Base-by-base conservation (phyloP, 2,888 invertebrate genomes). In the Eudemis profundana region DNA sequence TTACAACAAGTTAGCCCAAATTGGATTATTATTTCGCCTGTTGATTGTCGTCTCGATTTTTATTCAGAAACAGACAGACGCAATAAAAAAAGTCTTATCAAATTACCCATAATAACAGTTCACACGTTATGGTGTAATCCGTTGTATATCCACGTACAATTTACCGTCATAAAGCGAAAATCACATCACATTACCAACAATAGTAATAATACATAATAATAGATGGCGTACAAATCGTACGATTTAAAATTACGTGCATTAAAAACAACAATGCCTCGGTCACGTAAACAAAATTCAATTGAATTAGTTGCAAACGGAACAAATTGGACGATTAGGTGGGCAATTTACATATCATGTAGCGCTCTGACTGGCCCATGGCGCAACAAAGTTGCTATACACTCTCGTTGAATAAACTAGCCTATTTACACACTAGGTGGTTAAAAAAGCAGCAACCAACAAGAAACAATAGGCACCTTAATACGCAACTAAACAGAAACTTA, bases 301-400 rank as follows among this genome's bases (percentile, higher is more conserved):
- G 82, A 82, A 85, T 84, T 78, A 76, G 78, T 78, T 81, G 74
- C 79, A 78, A 81, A 82, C 82, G 85, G 82, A 84, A 83, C 87
- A 85, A 88, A 89, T 88, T 88, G 86, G 82, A 80, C 84, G 84
- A 88, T 89, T 87, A 85, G 78, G 78, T 70, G 72, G 70, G 72
- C 82, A 85, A 84, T 85, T 84, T 85, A 82, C 84, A 78, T 85
- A 80, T 87, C 87, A 87, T 78, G 78, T 68, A 4, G 19, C 12
- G 36, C 42, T 29, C 17, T 42, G 54, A 42, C 40, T 56, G 42
- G 42, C 29, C 60, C 29, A 49, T 57, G 63, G 40, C 56, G 44
- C 46, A 49, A 54, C 44, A 10, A 38, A 33, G 36, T 51, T 50
- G 40, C 57, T 21, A 27, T 27, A 23, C 61, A 46, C 46, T 47